Base-by-base conservation (phyloP, 2,113 vertebrate species). In the Urocolius indicus region DNA sequence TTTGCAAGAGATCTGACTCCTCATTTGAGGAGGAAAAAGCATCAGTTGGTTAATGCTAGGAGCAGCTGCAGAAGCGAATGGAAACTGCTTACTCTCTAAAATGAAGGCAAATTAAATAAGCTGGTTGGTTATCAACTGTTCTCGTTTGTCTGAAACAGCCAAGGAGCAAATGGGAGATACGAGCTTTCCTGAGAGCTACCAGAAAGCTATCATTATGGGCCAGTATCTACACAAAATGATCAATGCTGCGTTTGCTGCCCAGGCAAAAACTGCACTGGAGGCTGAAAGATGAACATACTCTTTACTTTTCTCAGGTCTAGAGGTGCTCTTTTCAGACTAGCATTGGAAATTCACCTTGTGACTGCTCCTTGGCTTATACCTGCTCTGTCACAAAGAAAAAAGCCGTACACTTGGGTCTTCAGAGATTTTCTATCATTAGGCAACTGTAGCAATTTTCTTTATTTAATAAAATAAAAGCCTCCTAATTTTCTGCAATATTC, bases 71-170 rank as follows among this genome's bases (percentile, higher is more conserved):
- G 78, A 84, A 83, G 41, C 2, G 0, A 87, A 86, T 84, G 48
- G 88, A 86, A 93, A 85, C 32, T 88, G 94, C 78, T 88, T 89
- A 77, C 26, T 93, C 65, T 67, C 68, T 71, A 80, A 85, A 95
- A 88, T 32, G 29, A 93, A 80, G 74, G 27, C 67, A 91, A 90
- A 83, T 87, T 15, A 87, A 73, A 69, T 34, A 79, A 71, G 48
- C 59, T 92, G 74, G 43, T 67, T 1, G 1, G 69, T 95, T 91
- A 95, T 88, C 73, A 74, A 66, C 68, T 90, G 57, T 75, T 66
- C 66, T 89, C 38, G 71, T 91, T 41, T 76, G 51, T 63, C 76
- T 93, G 74, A 82, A 94, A 89, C 1, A 93, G 73, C 32, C 92
- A 52, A 92, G 58, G 41, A 84, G 36, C 11, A 94, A 91, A 89